Evolutionary conservation across 2,113 vertebrate genomes (phyloP), one percentile per base, ranked within the genome.

Genomic region (Terrapene triunguis): DNA sequence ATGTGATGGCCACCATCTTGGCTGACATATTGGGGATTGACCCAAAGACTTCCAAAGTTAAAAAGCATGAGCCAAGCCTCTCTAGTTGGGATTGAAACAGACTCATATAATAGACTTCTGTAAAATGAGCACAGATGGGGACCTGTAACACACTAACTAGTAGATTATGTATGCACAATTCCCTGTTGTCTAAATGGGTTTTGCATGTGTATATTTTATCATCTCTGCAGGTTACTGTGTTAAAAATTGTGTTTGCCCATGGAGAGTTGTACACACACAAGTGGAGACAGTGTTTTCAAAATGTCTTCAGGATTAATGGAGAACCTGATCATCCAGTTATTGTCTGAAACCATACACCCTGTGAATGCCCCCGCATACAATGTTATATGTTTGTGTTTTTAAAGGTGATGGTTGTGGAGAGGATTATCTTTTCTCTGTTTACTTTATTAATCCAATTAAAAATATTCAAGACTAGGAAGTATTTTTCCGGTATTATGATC

Each of bases 251-350:
- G 51, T 35, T 92, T 94, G 84, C 94, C 89, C 35, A 1, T 0
- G 0, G 62, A 86, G 9, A 59, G 54, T n/a, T 44, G 35, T 79
- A 69, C n/a, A 84, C 38, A 19, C 88, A 50, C 54, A 92, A 93
- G 54, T 6, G 80, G 32, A 72, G 91, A 29, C 24, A 87, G 55
- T 93, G 9, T 86, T 95, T 91, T 94, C 87, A 91, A 69, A 62
- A 95, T 96, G 76, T 42, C 53, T 88, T 86, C 53, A 54, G 97
- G 97, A 96, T 97, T 96, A 96, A 94, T 62, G 47, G 47, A 80
- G 89, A 97, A 96, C 95, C 93, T 74, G 94, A 96, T 97, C 65
- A 44, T 91, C 97, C 16, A 2, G 97, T 98, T 97, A 76, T 76
- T 96, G 85, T 92, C 80, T 82, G 74, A 72, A 94, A 55, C 78